Evolutionary conservation across 2,888 invertebrate species (phyloP).

Genomic region (Ceraclea dissimilis): DNA sequence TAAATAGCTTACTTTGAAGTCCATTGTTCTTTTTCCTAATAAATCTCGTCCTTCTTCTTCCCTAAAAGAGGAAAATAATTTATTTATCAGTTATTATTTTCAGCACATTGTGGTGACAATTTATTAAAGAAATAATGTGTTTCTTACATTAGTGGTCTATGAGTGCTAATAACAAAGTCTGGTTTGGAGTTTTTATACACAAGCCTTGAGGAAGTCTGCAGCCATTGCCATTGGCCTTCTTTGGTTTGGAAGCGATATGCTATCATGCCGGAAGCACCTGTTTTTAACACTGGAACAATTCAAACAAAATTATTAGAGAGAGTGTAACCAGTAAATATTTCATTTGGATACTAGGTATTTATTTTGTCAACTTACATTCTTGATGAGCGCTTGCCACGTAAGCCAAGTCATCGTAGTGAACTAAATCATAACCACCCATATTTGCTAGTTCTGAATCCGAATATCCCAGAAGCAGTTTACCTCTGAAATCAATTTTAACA

Average conservation of each 20-base stretch:
- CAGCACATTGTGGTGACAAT: background rate
- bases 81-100: background rate
- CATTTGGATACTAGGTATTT: background rate
- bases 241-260: constrained; percentile 96
- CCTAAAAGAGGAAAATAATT: constrained; percentile 44
- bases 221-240: constrained; percentile 93
- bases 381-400: constrained; percentile 99
- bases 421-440: constrained; percentile 95
- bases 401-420: constrained; percentile 95
- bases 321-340: background rate
- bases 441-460: constrained; percentile 85
- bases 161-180: constrained; percentile 98
- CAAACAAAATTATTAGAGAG: too few species aligned
- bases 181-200: constrained; percentile 99
- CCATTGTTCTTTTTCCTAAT: constrained; percentile 96
- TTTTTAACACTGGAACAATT: constrained; percentile 88
- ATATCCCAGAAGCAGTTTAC: constrained; percentile 91
- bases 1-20: constrained; percentile 96
- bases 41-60: constrained; percentile 98
- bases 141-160: constrained; percentile 93
- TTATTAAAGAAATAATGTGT: background rate
- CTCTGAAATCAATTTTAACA: constrained; percentile 59
- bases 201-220: constrained; percentile 90
- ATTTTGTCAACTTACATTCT: constrained; percentile 74
- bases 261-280: constrained; percentile 98